Conservation (phyloP, 1,140 invertebrate genomes). For the Tachypleus tridentatus region DNA sequence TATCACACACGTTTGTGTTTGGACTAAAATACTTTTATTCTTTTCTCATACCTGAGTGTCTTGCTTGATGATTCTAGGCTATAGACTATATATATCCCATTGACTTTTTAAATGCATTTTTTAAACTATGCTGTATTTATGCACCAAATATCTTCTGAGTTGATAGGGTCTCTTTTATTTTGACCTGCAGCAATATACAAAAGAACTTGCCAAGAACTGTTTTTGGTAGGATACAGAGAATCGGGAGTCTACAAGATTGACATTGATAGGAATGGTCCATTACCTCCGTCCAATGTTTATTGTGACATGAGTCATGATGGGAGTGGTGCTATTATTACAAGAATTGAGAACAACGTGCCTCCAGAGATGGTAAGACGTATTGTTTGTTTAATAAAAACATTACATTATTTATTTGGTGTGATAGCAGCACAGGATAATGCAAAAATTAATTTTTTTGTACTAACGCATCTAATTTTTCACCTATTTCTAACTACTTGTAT, state of each 20-base stretch:
- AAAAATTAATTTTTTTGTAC: no score
- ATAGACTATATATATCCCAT: background rate
- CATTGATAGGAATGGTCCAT: constrained; percentile 82
- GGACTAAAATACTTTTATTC: no score
- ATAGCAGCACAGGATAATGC: no score
- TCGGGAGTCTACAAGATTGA: constrained; percentile 80
- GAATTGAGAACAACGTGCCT: constrained; percentile 82
- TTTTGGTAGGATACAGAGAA: constrained; percentile 64
- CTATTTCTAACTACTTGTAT: no score
- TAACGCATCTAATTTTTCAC: no score
- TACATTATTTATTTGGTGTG: no score
- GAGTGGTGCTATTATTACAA: constrained; percentile 66
- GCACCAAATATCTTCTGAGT: constrained; percentile 1
- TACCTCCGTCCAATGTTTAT: constrained; percentile 75
- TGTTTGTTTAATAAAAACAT: background rate
- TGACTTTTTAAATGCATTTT: background rate
- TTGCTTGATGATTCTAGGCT: no score
- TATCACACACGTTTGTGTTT: no score
- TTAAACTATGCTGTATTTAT: no score
- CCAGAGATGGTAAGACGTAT: constrained; percentile 52
- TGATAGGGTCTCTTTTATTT: constrained; percentile 2
- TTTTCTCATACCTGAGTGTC: no score
- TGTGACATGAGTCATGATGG: constrained; percentile 71
- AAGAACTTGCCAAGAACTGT: constrained; percentile 83
- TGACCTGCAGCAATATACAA: constrained; percentile 55